Percentiles rank a stretch among this genome's conserved stretches.
Evolutionary conservation across 2,113 vertebrate genomes (phyloP).

Genomic region (Fukomys damarensis): DNA sequence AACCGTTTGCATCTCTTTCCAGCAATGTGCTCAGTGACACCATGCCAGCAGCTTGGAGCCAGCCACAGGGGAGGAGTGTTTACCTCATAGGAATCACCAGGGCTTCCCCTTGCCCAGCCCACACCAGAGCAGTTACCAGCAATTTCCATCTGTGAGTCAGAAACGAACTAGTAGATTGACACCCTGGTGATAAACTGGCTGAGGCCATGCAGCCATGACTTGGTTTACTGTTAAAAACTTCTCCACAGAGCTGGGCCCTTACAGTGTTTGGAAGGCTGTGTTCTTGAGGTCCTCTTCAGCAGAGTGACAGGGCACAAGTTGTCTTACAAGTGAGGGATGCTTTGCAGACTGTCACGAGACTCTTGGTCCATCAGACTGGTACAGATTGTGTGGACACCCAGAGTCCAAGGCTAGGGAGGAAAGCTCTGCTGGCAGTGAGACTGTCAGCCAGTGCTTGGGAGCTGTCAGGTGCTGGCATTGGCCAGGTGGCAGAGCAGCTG

Average conservation of each 20-base stretch:
- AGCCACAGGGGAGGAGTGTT: not conserved
- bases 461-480: not conserved
- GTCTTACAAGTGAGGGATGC: not conserved
- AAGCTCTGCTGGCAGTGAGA: not conserved
- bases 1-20: not conserved
- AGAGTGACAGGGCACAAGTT: not conserved
- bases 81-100: not conserved
- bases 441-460: not conserved
- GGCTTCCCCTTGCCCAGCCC: not conserved
- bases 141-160: not conserved
- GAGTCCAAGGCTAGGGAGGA: not conserved
- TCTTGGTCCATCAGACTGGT: not conserved
- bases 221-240: not conserved
- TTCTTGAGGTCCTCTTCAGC: not conserved
- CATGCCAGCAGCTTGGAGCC: accelerated
- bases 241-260: accelerated
- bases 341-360: not conserved
- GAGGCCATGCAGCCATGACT: not conserved
- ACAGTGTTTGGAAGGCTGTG: accelerated
- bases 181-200: not conserved
- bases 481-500: not conserved
- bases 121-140: not conserved
- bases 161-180: not conserved
- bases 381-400: not conserved
- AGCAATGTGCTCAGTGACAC: not conserved